Evolutionary conservation across 2,113 vertebrate species (phyloP).

Genomic region (Helogale parvula): DNA sequence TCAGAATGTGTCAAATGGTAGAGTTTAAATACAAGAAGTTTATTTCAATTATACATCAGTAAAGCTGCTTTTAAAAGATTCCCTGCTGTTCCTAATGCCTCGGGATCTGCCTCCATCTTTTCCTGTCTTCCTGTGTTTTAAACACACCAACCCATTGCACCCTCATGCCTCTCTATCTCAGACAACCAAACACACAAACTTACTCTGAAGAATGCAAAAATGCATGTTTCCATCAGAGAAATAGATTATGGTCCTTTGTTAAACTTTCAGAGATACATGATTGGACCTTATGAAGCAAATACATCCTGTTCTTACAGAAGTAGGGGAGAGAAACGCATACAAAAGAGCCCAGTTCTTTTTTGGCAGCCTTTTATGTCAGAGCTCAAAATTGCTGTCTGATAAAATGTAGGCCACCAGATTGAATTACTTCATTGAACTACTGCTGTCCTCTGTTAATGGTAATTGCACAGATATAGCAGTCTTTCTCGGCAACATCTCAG

Average conservation of each 20-base stretch:
- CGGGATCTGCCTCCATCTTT: background rate
- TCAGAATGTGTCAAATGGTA: background rate
- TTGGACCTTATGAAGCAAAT: conserved; percentile 72
- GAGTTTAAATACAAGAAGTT: background rate
- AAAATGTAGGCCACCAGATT: conserved; percentile 92
- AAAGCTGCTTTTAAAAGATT: background rate
- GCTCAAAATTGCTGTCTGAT: conserved; percentile 87
- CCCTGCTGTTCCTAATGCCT: background rate
- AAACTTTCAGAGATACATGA: conserved; percentile 40
- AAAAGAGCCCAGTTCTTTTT: conserved; percentile 77
- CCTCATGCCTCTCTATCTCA: background rate
- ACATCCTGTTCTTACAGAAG: conserved; percentile 81
- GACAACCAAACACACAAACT: background rate
- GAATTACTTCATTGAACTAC: conserved; percentile 90
- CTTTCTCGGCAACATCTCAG: conserved; percentile 90
- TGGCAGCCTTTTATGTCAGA: conserved; percentile 85
- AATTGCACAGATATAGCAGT: conserved; percentile 89
- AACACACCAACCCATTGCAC: background rate
- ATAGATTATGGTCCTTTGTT: conserved; percentile 35
- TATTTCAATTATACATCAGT: background rate
- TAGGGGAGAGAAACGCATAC: conserved; percentile 76
- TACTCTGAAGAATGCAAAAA: background rate
- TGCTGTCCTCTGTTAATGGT: conserved; percentile 90
- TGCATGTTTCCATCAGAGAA: conserved; percentile 15
- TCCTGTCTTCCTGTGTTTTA: background rate